A percentile compares a stretch with the other conserved stretches of the same genome.
phyloP scores from a whole-genome alignment of 2,113 vertebrate genomes.

The Psophia crepitans region DNA sequence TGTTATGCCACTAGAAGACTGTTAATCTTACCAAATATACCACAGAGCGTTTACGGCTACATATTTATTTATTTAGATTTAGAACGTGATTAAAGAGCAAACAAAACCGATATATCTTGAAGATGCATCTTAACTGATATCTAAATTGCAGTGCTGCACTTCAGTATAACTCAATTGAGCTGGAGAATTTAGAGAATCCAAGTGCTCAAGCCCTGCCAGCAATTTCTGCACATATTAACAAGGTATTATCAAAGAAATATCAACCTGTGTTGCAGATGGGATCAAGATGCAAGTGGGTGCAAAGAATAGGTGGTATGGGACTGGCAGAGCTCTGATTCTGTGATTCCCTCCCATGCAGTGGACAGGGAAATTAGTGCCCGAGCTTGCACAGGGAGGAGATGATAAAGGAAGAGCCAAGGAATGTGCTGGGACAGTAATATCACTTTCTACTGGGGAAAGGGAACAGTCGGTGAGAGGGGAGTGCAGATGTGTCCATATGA shows the following conservation, averaged over 20 bases:
- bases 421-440: too few species aligned
- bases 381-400: not conserved
- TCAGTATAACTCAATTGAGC: not conserved
- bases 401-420: not conserved
- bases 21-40: constrained; percentile 39
- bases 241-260: not conserved
- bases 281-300: not conserved
- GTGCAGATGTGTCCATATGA: fast-evolving
- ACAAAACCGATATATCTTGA: not conserved
- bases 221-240: not conserved
- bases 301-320: not conserved
- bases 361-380: not conserved
- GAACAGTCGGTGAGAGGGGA: fast-evolving
- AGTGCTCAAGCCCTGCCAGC: not conserved
- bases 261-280: not conserved
- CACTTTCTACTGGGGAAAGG: not conserved
- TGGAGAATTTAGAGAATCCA: not conserved
- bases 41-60: constrained; percentile 8
- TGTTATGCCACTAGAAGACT: not conserved
- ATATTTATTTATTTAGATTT: constrained; percentile 56
- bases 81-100: not conserved
- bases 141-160: not conserved
- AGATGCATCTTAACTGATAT: not conserved
- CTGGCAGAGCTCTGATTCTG: not conserved
- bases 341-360: not conserved